These are phyloP conservation scores for Dryocosmus kuriphilus DNA, from an alignment of 2,888 invertebrate species.

Conservation along the genomic window DNA sequence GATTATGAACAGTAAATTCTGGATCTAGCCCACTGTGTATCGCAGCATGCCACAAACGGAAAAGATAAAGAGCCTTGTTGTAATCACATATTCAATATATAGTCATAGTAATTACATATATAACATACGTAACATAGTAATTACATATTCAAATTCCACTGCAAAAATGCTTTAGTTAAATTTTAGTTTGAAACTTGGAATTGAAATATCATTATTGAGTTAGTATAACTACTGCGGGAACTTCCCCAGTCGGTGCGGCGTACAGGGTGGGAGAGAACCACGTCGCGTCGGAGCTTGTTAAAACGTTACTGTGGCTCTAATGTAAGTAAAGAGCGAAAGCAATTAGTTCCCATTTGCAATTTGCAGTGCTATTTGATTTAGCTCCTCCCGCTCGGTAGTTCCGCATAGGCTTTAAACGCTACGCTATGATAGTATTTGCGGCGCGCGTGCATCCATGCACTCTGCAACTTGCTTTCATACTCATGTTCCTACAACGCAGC, in stretches of 20 bases:
- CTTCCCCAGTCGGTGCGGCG: constrained; percentile 39
- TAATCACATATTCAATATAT: too few species aligned
- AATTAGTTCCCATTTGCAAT: constrained; percentile 66
- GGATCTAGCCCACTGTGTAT: too few species aligned
- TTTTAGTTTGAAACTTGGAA: neutral
- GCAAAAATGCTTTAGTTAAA: neutral
- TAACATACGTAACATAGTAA: too few species aligned
- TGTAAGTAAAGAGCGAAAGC: constrained; percentile 63
- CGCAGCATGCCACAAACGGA: neutral
- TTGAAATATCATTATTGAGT: constrained; percentile 31
- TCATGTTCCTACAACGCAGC: too few species aligned
- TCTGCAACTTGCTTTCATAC: neutral
- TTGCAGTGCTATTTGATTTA: constrained; percentile 62
- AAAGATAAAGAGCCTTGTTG: too few species aligned
- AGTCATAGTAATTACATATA: too few species aligned
- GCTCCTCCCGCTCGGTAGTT: constrained; percentile 3
- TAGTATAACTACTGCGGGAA: constrained; percentile 47
- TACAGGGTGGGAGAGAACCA: constrained; percentile 39
- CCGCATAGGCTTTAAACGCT: constrained; percentile 4
- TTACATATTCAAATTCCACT: too few species aligned
- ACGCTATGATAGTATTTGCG: neutral
- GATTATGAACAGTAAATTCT: too few species aligned
- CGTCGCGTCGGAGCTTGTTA: constrained; percentile 58
- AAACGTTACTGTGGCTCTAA: constrained; percentile 60
- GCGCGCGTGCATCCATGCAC: neutral